Percentiles rank a stretch among this genome's conserved stretches.
These are phyloP conservation scores for Lithophane leautieri DNA, from an alignment of 2,888 invertebrate genomes.

Conservation along the genomic window DNA sequence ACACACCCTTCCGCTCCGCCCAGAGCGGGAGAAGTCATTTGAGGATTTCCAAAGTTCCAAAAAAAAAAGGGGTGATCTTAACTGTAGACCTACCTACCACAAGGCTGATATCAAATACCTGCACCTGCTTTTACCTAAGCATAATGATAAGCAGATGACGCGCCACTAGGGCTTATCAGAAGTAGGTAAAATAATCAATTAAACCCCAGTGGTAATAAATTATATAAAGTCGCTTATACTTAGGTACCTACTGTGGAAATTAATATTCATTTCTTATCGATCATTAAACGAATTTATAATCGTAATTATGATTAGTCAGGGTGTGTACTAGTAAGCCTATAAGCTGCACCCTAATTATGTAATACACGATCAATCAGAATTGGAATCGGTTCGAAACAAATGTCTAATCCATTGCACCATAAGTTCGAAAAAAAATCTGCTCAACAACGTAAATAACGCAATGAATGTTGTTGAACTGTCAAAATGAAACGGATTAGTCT, in stretches of 20 bases:
- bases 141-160: conserved; percentile 3
- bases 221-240: not conserved
- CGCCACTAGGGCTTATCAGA: conserved; percentile 9
- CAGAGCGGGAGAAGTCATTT: too few relatives aligned
- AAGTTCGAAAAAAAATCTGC: too few relatives aligned
- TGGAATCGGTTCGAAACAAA: too few relatives aligned
- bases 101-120: not conserved
- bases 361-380: too few relatives aligned
- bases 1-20: too few relatives aligned
- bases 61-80: too few relatives aligned
- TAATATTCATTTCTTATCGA: conserved; percentile 9
- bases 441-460: too few relatives aligned
- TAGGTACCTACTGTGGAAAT: not conserved
- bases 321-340: not conserved
- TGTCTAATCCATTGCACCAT: too few relatives aligned
- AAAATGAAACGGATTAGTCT: too few relatives aligned
- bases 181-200: conserved; percentile 1
- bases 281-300: conserved; percentile 5
- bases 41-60: too few relatives aligned
- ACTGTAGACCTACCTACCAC: not conserved
- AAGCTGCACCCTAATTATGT: not conserved
- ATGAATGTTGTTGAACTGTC: too few relatives aligned
- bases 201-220: conserved; percentile 14
- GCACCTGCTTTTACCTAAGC: not conserved
- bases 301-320: not conserved